phyloP scores from a whole-genome alignment of 2,888 invertebrate species.

The Andrena marginata region DNA sequence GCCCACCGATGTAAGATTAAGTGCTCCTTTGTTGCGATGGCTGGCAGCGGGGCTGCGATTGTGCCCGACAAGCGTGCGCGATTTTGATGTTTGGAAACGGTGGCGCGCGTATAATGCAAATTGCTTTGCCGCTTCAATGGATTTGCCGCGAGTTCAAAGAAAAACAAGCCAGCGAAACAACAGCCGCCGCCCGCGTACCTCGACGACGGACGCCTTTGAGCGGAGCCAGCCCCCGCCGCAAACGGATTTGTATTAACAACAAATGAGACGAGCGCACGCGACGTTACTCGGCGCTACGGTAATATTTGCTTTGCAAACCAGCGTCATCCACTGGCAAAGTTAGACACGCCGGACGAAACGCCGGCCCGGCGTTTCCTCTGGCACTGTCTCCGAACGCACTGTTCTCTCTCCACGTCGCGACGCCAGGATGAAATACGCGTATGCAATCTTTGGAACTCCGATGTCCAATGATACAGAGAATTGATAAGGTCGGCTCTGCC shows the following conservation, averaged over 20 bases:
- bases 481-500: constrained; percentile 5
- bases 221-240: neutral
- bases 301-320: constrained; percentile 3
- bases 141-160: neutral
- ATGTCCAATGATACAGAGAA: constrained; percentile 6
- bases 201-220: neutral
- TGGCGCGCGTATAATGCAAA: constrained; percentile 10
- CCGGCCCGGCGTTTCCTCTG: neutral
- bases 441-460: neutral
- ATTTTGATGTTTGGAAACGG: constrained; percentile 27
- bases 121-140: neutral
- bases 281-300: neutral
- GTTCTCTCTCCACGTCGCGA: neutral
- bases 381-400: neutral
- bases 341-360: neutral
- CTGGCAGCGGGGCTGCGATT: constrained; percentile 27
- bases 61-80: constrained; percentile 27
- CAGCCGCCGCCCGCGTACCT: neutral
- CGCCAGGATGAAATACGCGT: neutral
- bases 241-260: constrained; percentile 11
- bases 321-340: neutral
- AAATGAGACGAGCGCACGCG: neutral
- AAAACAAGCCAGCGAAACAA: neutral
- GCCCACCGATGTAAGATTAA: constrained; percentile 56
- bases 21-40: constrained; percentile 58